Evolutionary conservation across 2,888 invertebrate genomes (phyloP), one percentile per base, ranked within the genome.

Genomic region (Rapana venosa): DNA sequence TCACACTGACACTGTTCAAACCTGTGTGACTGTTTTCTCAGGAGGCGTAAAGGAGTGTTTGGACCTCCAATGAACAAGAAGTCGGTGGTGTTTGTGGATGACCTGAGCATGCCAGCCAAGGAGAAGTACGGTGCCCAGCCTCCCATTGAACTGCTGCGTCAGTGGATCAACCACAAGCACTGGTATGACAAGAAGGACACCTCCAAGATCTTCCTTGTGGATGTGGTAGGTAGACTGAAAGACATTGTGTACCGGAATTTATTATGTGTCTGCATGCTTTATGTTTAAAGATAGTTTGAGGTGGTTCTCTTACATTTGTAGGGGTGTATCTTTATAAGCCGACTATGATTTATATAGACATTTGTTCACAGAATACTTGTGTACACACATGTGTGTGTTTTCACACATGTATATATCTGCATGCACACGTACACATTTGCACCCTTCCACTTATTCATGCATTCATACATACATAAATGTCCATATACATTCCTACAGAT

Each of bases 1-100:
- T 47, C 47, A 47, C 47, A 47, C 47, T 8, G 47, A 47, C 47
- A 47, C 47, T 47, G 47, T 8, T 47, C 47, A 47, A 47, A 47
- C 47, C 47, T 5, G 47, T 5, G 47, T 47, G 47, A 47, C 47
- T 47, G 66, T 22, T 35, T 36, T 30, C 32, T 58, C 83, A 97
- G 97, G 95, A 97, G 99, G 85, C 97, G 99, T 22, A 98, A 98
- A 96, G 98, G 98, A 1, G 98, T 99, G 0, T 99, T 97, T 95
- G 99, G 99, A 0, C 99, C 99, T 0, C 97, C 98, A 0, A 98
- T 99, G 97, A 98, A 98, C 0, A 98, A 98, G 93, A 95, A 94
- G 88, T 94, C 94, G 26, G 94, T 95, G n/a, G 94, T 95, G 90
- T 95, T 95, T 93, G 95, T 95, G 87, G 95, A 95, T 91, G 95